Base-by-base conservation (phyloP, 2,797 vertebrate species). In the Dipus sagitta region DNA sequence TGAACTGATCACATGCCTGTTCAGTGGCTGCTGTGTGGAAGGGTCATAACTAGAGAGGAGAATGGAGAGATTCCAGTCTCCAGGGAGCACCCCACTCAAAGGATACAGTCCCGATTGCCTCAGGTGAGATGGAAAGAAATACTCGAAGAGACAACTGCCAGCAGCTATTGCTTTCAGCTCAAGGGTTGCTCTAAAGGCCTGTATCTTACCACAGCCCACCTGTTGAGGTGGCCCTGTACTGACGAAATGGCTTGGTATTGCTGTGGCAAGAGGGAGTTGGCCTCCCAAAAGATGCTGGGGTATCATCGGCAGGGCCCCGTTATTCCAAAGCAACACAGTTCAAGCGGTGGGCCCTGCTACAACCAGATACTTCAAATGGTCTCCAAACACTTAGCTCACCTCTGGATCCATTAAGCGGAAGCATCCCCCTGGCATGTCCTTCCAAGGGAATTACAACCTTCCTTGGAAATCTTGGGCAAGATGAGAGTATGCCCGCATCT, bases 281-380 rank as follows among this genome's bases (percentile, higher is more conserved):
- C 52, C 72, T 71, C 65, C 72, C 15, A 8, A 38, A 83, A 47
- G 67, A 32, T 38, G 15, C 62, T 75, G 72, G 65, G 18, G 64
- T 79, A 20, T 77, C 38, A 47, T 26, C 5, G 3, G 65, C 11
- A 32, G 58, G 14, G 3, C 24, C 32, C 67, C 60, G 0, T 71
- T 82, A 38, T 91, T 81, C 62, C 88, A 47, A 86, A 88, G 52
- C 34, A 58, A 18, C 42, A 58, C 80, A 76, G 74, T 74, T 70
- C 67, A 87, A 79, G 32, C 58, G 18, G 6, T 54, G 24, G 79
- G 30, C n/a, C 26, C 52, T 84, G 42, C 62, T 18, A 20, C 42
- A 11, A 0, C 58, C 72, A 30, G 60, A 83, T 52, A 72, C 28
- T 79, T 32, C 64, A 60, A 72, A 30, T 83, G 24, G 32, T 83